phyloP scores from a whole-genome alignment of 2,113 vertebrate genomes.

The Leptodactylus fuscus region DNA sequence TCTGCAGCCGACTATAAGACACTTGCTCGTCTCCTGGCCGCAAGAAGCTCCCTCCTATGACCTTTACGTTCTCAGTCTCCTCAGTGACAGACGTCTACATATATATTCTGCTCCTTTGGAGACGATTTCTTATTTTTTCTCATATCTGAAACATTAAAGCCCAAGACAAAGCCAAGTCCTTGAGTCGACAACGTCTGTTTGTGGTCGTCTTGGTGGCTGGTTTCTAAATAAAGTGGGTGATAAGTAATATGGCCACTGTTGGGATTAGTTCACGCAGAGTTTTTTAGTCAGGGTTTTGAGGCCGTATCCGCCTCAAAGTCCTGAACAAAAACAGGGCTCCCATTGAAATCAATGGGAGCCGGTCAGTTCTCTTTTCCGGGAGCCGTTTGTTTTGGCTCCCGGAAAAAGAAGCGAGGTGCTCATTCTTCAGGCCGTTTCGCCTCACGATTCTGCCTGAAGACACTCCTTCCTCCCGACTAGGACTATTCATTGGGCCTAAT shows the following conservation, averaged over 20 bases:
- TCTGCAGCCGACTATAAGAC: conserved; percentile 18
- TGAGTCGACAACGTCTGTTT: neutral
- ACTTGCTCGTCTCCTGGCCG: neutral
- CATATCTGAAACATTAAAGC: neutral
- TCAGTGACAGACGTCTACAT: neutral
- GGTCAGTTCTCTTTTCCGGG: no score
- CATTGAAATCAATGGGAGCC: no score
- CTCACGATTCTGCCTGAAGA: no score
- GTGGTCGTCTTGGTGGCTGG: neutral
- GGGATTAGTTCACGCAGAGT: no score
- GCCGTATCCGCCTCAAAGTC: no score
- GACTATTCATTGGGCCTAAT: no score
- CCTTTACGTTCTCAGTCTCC: neutral
- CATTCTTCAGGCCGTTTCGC: no score
- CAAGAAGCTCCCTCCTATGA: neutral
- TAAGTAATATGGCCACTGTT: neutral
- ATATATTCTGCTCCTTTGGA: neutral
- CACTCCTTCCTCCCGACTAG: no score
- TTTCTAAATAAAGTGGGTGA: neutral
- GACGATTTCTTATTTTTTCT: neutral
- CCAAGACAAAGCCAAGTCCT: neutral
- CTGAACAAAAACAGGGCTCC: no score
- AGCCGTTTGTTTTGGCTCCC: no score
- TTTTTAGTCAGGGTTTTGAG: no score
- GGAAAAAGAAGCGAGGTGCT: no score